Percentiles rank a stretch among this genome's conserved stretches.
Evolutionary conservation across 1,140 invertebrate species (phyloP).

Genomic region (Halotydeus destructor): DNA sequence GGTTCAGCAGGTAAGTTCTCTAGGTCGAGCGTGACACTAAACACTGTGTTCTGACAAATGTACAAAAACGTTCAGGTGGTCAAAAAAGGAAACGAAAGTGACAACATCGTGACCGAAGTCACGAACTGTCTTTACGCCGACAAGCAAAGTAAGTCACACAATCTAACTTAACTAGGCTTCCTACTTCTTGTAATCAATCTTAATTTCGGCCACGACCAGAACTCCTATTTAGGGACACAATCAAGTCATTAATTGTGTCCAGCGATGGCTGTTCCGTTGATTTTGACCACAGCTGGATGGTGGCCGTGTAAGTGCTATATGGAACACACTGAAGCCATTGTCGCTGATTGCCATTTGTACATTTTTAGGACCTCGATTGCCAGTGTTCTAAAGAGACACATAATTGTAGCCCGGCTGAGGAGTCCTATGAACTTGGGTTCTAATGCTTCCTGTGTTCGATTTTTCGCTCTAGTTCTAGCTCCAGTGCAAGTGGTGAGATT

Average conservation of each 20-base stretch:
- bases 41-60: background rate
- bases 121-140: too few species aligned
- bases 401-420: background rate
- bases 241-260: background rate
- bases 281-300: background rate
- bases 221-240: background rate
- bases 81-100: background rate
- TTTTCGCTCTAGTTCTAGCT: background rate
- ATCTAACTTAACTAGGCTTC: too few species aligned
- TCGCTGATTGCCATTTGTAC: background rate
- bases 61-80: background rate
- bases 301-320: background rate
- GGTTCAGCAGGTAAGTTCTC: background rate
- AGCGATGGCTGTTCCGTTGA: background rate
- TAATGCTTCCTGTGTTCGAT: background rate
- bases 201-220: background rate
- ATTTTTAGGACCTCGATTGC: background rate
- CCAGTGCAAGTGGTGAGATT: background rate
- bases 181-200: too few species aligned
- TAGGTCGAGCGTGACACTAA: background rate
- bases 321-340: background rate
- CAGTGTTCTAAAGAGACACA: background rate
- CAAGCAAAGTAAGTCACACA: too few species aligned
- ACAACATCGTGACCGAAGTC: background rate
- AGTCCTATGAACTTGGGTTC: background rate